A percentile compares a stretch with the other conserved stretches of the same genome.
Conservation (phyloP, 2,888 invertebrate species). For the Stenotaenia linearis region DNA sequence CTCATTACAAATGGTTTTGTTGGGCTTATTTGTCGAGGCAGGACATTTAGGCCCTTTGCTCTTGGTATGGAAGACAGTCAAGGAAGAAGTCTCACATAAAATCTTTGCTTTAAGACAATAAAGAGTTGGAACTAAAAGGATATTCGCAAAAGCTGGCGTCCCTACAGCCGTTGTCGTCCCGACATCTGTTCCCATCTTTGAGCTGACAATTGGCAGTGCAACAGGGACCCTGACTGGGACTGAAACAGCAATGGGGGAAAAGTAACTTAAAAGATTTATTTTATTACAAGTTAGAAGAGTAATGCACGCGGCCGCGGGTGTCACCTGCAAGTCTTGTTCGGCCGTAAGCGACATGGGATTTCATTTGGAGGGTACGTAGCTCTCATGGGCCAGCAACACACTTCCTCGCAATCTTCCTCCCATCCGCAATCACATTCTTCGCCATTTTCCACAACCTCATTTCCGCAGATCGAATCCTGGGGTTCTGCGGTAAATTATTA, state of each 20-base stretch:
- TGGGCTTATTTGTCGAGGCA: constrained; percentile 81
- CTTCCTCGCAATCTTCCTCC: constrained; percentile 91
- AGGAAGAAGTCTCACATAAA: constrained; percentile 27
- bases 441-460: constrained; percentile 92
- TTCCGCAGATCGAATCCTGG: constrained; percentile 92
- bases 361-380: constrained; percentile 69
- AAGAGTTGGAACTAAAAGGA: constrained; percentile 37
- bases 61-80: constrained; percentile 38
- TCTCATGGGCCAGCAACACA: constrained; percentile 87
- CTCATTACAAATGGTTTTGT: constrained; percentile 92
- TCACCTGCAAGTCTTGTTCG: constrained; percentile 64
- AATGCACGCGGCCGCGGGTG: constrained; percentile 31
- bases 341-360: constrained; percentile 79
- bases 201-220: constrained; percentile 81
- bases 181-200: constrained; percentile 79
- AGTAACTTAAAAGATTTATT: not conserved
- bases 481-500: constrained; percentile 59
- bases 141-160: constrained; percentile 83
- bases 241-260: constrained; percentile 4
- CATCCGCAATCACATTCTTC: constrained; percentile 99
- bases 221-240: constrained; percentile 73
- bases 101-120: not conserved
- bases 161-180: constrained; percentile 88
- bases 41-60: constrained; percentile 86
- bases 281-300: not conserved